Percentiles rank a stretch among this genome's conserved stretches.
phyloP scores from a whole-genome alignment of 2,113 vertebrate species.

The Phaethon lepturus region DNA sequence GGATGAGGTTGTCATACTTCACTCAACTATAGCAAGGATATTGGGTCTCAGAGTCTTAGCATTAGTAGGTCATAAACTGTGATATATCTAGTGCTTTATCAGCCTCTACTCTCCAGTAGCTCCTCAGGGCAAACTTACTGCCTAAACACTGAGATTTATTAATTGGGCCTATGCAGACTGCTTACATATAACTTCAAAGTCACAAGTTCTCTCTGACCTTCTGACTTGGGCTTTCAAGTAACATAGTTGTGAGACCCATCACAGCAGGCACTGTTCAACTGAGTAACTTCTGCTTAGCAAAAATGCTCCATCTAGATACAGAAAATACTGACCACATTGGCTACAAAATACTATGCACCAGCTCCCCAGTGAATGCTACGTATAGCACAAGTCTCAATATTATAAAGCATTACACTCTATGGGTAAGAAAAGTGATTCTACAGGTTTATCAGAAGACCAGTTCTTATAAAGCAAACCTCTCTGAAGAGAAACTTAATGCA shows the following conservation, averaged over 20 bases:
- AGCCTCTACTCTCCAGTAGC: not conserved
- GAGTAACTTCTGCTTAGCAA: not conserved
- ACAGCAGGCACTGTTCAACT: not conserved
- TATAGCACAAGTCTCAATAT: not conserved
- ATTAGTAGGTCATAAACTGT: not conserved
- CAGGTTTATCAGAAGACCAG: not conserved
- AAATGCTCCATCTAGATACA: not conserved
- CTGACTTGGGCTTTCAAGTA: not conserved
- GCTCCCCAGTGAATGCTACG: not conserved
- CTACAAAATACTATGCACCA: not conserved
- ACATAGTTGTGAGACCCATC: not conserved
- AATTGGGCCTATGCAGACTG: not conserved
- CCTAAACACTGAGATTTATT: not conserved
- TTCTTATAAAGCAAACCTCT: not conserved
- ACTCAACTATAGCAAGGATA: not conserved
- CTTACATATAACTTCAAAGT: not conserved
- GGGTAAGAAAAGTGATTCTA: not conserved
- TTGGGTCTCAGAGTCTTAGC: not conserved
- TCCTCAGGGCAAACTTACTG: not conserved
- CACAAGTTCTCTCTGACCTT: not conserved
- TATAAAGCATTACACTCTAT: not conserved
- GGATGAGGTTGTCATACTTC: not conserved
- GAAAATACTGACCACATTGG: not conserved
- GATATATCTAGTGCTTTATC: not conserved
- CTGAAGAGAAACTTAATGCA: not conserved